Evolutionary conservation across 2,113 vertebrate species (phyloP).

Genomic region (Dolichotis patagonum): DNA sequence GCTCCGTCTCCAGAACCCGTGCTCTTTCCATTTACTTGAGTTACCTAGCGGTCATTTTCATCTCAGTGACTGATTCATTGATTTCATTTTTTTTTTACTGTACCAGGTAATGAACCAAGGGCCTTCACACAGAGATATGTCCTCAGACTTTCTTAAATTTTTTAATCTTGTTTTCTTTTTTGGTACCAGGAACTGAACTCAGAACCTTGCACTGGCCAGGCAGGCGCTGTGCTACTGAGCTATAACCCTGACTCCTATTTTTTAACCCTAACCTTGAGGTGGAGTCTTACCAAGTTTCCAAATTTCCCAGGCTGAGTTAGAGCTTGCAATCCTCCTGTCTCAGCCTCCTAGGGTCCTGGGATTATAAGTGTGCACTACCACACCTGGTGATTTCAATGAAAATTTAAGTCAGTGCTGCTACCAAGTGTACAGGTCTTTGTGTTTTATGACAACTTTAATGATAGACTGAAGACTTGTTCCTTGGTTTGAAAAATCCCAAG

Average conservation of each 20-base stretch:
- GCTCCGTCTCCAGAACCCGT: background rate
- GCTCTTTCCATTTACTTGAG: background rate
- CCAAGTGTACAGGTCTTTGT: background rate
- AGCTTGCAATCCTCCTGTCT: background rate
- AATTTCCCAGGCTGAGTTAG: background rate
- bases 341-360: background rate
- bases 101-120: background rate
- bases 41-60: background rate
- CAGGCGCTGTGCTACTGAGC: too few species aligned
- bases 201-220: too few species aligned
- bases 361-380: background rate
- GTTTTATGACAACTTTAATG: background rate
- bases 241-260: too few species aligned
- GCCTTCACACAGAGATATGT: background rate
- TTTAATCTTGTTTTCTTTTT: background rate
- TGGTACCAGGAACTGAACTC: too few species aligned
- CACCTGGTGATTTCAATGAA: background rate
- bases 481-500: background rate
- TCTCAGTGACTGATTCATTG: background rate
- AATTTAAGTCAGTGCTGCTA: background rate
- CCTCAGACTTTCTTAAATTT: background rate
- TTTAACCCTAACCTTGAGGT: background rate
- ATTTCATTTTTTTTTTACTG: background rate
- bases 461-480: background rate
- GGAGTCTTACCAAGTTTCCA: background rate